A percentile compares a stretch with the other conserved stretches of the same genome.
Conservation (phyloP, 1,140 invertebrate genomes). For the Drosophila asahinai region DNA sequence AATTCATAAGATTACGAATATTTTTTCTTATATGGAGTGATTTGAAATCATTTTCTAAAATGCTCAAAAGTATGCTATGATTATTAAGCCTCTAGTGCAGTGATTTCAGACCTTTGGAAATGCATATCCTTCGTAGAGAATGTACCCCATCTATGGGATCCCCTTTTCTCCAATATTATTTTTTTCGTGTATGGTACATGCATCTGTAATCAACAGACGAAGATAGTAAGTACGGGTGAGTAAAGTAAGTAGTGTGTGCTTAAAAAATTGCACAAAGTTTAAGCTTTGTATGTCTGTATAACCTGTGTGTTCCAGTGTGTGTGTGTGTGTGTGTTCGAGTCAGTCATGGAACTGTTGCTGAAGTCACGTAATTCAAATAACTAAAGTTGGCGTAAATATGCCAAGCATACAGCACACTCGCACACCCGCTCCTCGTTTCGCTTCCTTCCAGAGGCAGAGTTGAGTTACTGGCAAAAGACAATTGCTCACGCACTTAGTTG, state of each 20-base stretch:
- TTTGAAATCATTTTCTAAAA: background rate
- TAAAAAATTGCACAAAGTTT: slow-evolving; percentile 66
- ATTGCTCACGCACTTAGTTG: slow-evolving; percentile 63
- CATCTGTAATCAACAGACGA: slow-evolving; percentile 75
- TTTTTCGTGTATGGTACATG: slow-evolving; percentile 57
- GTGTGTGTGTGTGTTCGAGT: slow-evolving; percentile 49
- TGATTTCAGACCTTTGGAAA: background rate
- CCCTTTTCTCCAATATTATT: slow-evolving; percentile 41
- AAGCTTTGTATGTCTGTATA: slow-evolving; percentile 28
- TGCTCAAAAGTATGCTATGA: background rate
- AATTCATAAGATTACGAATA: no score
- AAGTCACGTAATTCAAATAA: slow-evolving; percentile 84
- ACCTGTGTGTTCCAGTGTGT: slow-evolving; percentile 6
- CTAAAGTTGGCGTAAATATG: slow-evolving; percentile 83
- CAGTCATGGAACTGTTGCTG: slow-evolving; percentile 80
- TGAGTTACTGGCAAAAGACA: slow-evolving; percentile 63
- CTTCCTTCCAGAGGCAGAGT: slow-evolving; percentile 10
- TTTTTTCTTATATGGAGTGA: background rate
- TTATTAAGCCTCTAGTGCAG: no score
- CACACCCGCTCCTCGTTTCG: background rate
- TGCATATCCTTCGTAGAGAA: background rate
- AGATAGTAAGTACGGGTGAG: slow-evolving; percentile 58
- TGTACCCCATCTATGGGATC: background rate
- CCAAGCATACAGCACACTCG: slow-evolving; percentile 53
- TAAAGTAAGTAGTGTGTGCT: slow-evolving; percentile 68